phyloP scores from a whole-genome alignment of 2,797 vertebrate species.

The Brachyalestes nurse region DNA sequence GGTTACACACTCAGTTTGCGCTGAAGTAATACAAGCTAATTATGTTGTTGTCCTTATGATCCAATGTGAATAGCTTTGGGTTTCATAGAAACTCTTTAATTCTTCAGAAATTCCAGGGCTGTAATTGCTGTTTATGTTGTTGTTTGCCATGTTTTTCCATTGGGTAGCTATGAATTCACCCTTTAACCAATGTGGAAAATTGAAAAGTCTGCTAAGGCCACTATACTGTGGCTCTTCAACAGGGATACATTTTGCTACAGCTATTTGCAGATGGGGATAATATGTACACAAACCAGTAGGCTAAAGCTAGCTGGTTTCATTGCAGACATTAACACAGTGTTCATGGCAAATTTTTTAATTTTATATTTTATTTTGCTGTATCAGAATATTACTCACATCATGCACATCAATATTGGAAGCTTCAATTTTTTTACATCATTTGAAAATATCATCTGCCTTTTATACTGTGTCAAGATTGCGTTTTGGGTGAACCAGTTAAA shows the following conservation, averaged over 20 bases:
- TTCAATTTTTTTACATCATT: too few relatives aligned
- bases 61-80: not conserved
- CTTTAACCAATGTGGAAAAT: constrained; percentile 32
- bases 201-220: not conserved
- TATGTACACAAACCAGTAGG: not conserved
- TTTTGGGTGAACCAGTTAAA: too few relatives aligned
- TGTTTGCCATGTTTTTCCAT: constrained; percentile 32
- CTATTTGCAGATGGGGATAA: not conserved
- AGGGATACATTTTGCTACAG: not conserved
- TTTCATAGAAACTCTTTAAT: not conserved
- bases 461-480: too few relatives aligned
- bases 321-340: not conserved
- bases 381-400: too few relatives aligned
- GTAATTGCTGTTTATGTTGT: constrained; percentile 3
- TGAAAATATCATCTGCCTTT: too few relatives aligned
- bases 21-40: not conserved
- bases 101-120: not conserved
- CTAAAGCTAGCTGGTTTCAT: not conserved
- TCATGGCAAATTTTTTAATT: too few relatives aligned
- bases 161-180: constrained; percentile 23
- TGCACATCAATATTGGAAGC: too few relatives aligned
- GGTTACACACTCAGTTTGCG: not conserved
- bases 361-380: too few relatives aligned
- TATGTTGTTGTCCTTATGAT: not conserved
- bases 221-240: not conserved